These are phyloP conservation scores for Brachyistius frenatus DNA, from an alignment of 2,113 vertebrate species.

Conservation along the genomic window DNA sequence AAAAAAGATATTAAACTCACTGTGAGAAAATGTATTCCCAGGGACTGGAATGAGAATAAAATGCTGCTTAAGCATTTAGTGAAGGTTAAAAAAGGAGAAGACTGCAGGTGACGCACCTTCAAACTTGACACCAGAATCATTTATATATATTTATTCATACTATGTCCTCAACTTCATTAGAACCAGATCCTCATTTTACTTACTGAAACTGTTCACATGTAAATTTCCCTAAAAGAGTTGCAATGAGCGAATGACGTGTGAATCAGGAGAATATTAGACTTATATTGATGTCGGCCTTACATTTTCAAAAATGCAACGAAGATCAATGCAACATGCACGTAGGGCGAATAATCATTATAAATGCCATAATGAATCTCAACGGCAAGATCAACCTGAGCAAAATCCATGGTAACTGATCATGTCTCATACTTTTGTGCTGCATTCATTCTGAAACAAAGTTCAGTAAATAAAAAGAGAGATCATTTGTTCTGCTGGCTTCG, in stretches of 20 bases:
- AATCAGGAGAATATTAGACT: background rate
- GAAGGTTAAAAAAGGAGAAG: constrained; percentile 73
- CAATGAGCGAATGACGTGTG: background rate
- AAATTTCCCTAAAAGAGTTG: background rate
- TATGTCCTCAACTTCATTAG: constrained; percentile 12
- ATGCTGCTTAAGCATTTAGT: constrained; percentile 79
- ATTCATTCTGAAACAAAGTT: constrained; percentile 1
- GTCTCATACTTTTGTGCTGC: background rate
- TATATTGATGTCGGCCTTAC: background rate
- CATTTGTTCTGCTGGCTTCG: background rate
- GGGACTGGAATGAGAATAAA: constrained; percentile 75
- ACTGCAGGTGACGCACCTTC: constrained; percentile 36
- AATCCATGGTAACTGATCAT: background rate
- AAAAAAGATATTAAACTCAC: constrained; percentile 80
- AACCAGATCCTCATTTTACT: constrained; percentile 13
- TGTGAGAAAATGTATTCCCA: constrained; percentile 74
- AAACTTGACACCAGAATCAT: constrained; percentile 33
- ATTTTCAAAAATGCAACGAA: background rate
- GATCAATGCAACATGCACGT: background rate
- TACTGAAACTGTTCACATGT: constrained; percentile 1
- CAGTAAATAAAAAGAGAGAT: background rate
- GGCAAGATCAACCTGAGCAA: background rate
- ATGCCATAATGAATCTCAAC: background rate
- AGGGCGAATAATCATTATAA: background rate
- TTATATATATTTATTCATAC: constrained; percentile 2